phyloP scores from a whole-genome alignment of 2,113 vertebrate species.

The Aix galericulata region DNA sequence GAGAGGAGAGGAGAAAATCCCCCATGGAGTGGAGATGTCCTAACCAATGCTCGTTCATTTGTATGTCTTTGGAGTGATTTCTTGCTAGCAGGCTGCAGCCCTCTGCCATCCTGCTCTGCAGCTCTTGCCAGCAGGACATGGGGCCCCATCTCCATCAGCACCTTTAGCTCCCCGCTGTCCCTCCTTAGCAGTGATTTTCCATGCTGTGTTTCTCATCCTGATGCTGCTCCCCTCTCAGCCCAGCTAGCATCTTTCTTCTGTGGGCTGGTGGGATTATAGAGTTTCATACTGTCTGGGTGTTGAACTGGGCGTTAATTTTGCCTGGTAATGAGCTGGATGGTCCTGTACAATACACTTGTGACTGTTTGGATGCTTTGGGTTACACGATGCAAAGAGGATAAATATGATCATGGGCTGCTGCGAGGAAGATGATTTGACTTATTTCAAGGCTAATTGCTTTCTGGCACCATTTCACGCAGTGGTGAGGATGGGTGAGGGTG shows the following conservation, averaged over 20 bases:
- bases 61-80: not conserved
- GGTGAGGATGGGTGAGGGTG: not conserved
- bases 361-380: not conserved
- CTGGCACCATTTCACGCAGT: not conserved
- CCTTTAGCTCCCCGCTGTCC: not conserved
- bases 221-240: not conserved
- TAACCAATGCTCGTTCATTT: not conserved
- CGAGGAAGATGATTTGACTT: not conserved
- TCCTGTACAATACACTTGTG: not conserved
- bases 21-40: not conserved
- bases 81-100: not conserved
- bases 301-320: not conserved
- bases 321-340: not conserved
- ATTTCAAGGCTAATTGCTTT: conserved; percentile 22
- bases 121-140: not conserved
- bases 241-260: not conserved
- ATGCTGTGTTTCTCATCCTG: not conserved
- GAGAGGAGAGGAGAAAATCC: not conserved
- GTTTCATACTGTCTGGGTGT: not conserved
- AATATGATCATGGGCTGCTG: conserved; percentile 4
- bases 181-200: not conserved
- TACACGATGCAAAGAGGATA: conserved; percentile 27
- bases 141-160: not conserved
- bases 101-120: not conserved
- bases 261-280: not conserved